A percentile compares a stretch with the other conserved stretches of the same genome.
Evolutionary conservation across 2,113 vertebrate species (phyloP).

Genomic region (Camelus dromedarius): DNA sequence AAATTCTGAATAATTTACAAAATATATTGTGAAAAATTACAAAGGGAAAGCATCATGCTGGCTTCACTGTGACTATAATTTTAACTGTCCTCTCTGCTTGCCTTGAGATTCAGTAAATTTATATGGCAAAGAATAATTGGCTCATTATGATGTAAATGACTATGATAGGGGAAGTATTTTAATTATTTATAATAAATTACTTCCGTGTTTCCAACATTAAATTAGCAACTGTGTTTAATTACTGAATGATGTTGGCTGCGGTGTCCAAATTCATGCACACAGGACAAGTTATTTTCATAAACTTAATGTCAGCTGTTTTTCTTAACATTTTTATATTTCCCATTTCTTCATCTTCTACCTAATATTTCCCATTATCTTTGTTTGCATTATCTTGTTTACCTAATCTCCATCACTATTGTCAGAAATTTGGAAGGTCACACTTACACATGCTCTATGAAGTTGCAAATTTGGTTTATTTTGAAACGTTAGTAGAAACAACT

Average conservation of each 20-base stretch:
- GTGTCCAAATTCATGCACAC: neutral
- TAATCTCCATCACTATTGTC: neutral
- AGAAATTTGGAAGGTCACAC: neutral
- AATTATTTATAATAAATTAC: constrained; percentile 70
- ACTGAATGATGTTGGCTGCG: neutral
- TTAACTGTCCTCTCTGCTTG: constrained; percentile 50
- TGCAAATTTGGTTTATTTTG: neutral
- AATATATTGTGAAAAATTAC: constrained; percentile 53
- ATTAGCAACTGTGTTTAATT: constrained; percentile 62
- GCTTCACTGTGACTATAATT: constrained; percentile 24
- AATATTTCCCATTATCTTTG: neutral
- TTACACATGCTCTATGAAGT: neutral
- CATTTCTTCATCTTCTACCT: neutral
- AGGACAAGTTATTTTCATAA: neutral
- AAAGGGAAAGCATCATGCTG: neutral
- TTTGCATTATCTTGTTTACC: neutral
- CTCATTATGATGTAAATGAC: constrained; percentile 71
- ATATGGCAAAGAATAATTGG: constrained; percentile 63
- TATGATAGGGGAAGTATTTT: constrained; percentile 41
- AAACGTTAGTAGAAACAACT: neutral
- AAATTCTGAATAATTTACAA: constrained; percentile 65
- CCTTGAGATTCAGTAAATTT: constrained; percentile 60
- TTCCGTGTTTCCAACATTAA: constrained; percentile 44
- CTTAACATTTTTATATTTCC: neutral
- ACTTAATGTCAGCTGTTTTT: neutral